Percentiles rank a stretch among this genome's conserved stretches.
Evolutionary conservation across 2,113 vertebrate species (phyloP).

Genomic region (Sterrhoptilus dennistouni): DNA sequence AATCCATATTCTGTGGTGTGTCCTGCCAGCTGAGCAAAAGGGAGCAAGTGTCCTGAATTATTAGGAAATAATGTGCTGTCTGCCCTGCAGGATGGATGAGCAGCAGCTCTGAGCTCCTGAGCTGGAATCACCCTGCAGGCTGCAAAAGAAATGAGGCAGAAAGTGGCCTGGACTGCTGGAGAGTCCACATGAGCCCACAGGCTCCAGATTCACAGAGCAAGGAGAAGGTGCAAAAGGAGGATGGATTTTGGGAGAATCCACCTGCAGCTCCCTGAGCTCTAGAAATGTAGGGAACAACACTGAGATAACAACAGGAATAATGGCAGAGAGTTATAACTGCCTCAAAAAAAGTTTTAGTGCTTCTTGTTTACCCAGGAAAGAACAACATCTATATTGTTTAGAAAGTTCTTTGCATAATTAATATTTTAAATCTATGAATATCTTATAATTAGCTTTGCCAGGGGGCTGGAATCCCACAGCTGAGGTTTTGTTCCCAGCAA

Average conservation of each 20-base stretch:
- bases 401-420: background rate
- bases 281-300: rapidly evolving
- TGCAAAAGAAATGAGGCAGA: background rate
- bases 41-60: background rate
- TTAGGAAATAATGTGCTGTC: background rate
- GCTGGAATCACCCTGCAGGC: background rate
- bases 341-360: background rate
- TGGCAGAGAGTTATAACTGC: background rate
- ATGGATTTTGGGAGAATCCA: background rate
- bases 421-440: background rate
- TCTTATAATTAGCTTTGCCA: background rate
- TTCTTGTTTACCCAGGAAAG: background rate
- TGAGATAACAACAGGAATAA: background rate
- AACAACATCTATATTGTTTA: background rate
- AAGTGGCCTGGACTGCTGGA: background rate
- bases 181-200: background rate
- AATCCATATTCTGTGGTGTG: rapidly evolving
- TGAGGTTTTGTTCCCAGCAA: background rate
- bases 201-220: rapidly evolving
- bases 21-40: background rate
- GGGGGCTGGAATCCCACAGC: background rate
- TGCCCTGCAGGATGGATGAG: background rate
- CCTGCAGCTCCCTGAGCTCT: background rate
- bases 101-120: background rate
- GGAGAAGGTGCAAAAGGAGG: background rate